Base-by-base conservation (phyloP, 2,797 vertebrate genomes). In the Heliangelus exortis region DNA sequence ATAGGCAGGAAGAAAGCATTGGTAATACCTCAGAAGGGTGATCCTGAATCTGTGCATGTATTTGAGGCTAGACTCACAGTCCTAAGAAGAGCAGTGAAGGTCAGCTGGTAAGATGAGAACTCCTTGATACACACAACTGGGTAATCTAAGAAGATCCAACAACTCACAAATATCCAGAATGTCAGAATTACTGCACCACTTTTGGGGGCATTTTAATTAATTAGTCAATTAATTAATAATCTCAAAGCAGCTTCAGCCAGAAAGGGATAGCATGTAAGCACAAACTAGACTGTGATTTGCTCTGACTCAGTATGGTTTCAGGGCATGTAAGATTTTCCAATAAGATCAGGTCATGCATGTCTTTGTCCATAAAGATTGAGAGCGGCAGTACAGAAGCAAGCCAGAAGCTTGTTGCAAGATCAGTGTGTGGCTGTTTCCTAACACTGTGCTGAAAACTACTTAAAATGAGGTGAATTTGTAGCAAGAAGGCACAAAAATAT, bases 291-390 rank as follows among this genome's bases (percentile, higher is more conserved):
- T 1, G 3, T 90, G 83, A 93, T 86, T 93, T 94, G 69, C 68
- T 95, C 83, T 9, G 43, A 50, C 89, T 92, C 66, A 62, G 20
- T 62, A 50, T 76, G 75, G 80, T 89, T 91, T 94, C 84, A 87
- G 80, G 93, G 92, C 95, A 93, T 91, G n/a, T 63, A 74, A 95
- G 75, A 77, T 87, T 92, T 93, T 94, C 84, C 88, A 82, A 57
- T 90, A 73, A 87, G 83, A 94, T 90, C 88, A 93, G 88, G 72
- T 83, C 85, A 77, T 74, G 59, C 10, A 0, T 93, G 86, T 84
- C 84, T 74, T 65, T 36, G 58, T 71, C 84, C 50, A 22, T 57
- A 66, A 95, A 93, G 71, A 68, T 8, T 84, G 84, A 96, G 57
- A 91, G 65, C 39, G 74, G 79, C 67, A 84, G 57, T 6, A 6